Conservation (phyloP, 2,797 vertebrate genomes). For the Oryzias sinensis region DNA sequence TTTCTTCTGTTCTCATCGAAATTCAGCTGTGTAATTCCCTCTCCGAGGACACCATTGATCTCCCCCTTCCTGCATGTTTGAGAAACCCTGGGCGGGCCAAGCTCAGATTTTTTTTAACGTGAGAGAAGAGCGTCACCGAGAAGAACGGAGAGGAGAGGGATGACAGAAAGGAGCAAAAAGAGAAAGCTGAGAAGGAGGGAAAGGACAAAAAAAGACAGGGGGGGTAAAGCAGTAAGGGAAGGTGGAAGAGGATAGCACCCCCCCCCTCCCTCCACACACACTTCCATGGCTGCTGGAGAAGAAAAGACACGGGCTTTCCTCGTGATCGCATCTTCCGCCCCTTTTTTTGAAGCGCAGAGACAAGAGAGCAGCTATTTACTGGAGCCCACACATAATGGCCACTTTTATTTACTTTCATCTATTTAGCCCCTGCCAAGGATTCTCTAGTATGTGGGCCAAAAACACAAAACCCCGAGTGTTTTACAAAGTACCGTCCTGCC, state of each 20-base stretch:
- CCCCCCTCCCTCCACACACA: conserved; percentile 4
- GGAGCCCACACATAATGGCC: conserved; percentile 74
- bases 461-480: conserved; percentile 65
- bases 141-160: conserved; percentile 37
- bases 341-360: conserved; percentile 73
- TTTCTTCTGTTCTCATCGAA: conserved; percentile 72
- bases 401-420: conserved; percentile 76
- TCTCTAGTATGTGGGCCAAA: conserved; percentile 59
- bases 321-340: conserved; percentile 74
- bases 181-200: conserved; percentile 31
- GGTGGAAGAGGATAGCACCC: conserved; percentile 28
- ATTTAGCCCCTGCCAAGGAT: conserved; percentile 73
- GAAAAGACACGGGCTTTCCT: conserved; percentile 75
- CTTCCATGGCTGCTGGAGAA: conserved; percentile 59
- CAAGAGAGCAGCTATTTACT: conserved; percentile 76
- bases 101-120: conserved; percentile 20
- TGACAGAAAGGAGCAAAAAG: conserved; percentile 36
- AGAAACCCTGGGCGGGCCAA: conserved; percentile 54
- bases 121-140: conserved; percentile 32
- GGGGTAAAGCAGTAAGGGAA: conserved; percentile 10
- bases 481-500: conserved; percentile 56
- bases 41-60: conserved; percentile 73
- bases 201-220: conserved; percentile 6
- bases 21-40: conserved; percentile 69
- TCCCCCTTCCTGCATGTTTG: conserved; percentile 57